phyloP scores from a whole-genome alignment of 2,113 vertebrate genomes.

The Tragelaphus imberbis region DNA sequence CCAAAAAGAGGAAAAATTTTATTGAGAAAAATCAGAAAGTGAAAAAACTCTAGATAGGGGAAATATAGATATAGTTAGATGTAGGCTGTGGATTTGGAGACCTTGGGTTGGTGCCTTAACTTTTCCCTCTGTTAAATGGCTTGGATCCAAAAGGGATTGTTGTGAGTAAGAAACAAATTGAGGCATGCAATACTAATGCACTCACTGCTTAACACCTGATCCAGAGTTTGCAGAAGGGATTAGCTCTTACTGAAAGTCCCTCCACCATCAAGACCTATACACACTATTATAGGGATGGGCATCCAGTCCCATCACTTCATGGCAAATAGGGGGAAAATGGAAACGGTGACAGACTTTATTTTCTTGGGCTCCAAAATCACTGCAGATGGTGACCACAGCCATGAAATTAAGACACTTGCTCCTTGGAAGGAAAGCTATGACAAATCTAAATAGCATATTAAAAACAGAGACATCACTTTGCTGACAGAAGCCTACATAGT shows the following conservation, averaged over 20 bases:
- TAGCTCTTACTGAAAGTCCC: not conserved
- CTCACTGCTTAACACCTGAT: too few species aligned
- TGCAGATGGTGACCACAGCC: not conserved
- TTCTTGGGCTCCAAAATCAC: not conserved
- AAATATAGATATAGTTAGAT: rapidly evolving
- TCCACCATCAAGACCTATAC: not conserved
- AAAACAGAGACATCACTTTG: not conserved
- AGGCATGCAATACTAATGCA: rapidly evolving
- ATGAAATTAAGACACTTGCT: not conserved
- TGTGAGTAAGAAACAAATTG: not conserved
- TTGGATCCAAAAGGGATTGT: too few species aligned
- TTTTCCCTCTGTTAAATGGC: not conserved
- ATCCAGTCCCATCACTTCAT: not conserved
- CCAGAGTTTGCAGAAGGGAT: not conserved
- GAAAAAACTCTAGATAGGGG: not conserved
- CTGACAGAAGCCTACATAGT: not conserved
- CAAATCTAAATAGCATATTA: not conserved
- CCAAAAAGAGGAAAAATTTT: not conserved
- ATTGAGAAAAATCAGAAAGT: not conserved
- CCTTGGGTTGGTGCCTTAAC: not conserved
- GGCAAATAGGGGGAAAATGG: not conserved
- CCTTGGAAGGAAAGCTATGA: not conserved
- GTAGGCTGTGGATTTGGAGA: not conserved
- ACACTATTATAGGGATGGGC: not conserved
- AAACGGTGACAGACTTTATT: not conserved